Evolutionary conservation across 1,140 invertebrate species (phyloP), one percentile per base, ranked within the genome.

Genomic region (Drosophila truncata): DNA sequence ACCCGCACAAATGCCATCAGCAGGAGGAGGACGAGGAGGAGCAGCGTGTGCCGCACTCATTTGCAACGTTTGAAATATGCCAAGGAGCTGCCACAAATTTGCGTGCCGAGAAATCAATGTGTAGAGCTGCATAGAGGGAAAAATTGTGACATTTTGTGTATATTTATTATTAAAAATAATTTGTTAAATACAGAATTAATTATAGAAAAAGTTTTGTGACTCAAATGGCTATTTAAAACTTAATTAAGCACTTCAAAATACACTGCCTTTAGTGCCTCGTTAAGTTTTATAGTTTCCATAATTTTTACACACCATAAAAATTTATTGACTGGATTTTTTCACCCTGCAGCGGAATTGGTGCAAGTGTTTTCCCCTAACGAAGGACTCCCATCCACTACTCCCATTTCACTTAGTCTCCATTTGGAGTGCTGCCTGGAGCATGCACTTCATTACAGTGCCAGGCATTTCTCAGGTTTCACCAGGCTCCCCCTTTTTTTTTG

Each of bases 31-130:
- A 42, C n/a, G 25, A 31, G 47, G 11, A 27, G 20, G 14, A 11
- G 49, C 49, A 77, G 55, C 54, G 37, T 52, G 69, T 55, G 58
- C 71, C 54, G 31, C 74, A 69, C 73, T 77, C 74, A 77, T 77
- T 77, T 77, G 74, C 75, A 78, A 37, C 74, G 57, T 57, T 77
- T 77, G 74, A 77, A 77, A 77, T 77, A 77, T 77, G 74, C 74
- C 74, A 77, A 77, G 74, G 74, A 69, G 54, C 74, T 77, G 47
- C 63, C 63, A 49, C 64, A 77, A 77, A 77, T 60, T 60, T 64
- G 72, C 72, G 59, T 64, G 71, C 50, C 39, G 29, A 54, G 58
- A 75, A 74, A 66, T 66, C 52, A 66, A 66, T 66, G 74, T 54
- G 42, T 23, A 42, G 37, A 27, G n/a, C n/a, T 37, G 47, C 44